Conservation (phyloP, 2,797 vertebrate genomes). For the Arrhamphus sclerolepis region DNA sequence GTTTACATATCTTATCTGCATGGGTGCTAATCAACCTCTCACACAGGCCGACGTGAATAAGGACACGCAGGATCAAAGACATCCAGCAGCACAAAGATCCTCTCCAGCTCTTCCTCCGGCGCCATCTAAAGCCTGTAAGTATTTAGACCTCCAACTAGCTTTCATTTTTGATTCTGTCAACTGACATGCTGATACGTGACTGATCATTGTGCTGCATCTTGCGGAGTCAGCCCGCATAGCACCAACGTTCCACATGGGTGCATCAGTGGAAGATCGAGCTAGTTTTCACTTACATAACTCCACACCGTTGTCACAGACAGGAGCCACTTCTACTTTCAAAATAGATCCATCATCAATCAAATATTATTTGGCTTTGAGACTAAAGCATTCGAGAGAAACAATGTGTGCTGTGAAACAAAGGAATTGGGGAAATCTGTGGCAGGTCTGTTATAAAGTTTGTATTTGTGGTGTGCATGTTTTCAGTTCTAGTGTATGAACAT, state of each 20-base stretch:
- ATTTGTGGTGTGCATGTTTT: slow-evolving; percentile 25
- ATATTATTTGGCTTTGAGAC: slow-evolving; percentile 31
- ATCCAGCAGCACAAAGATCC: slow-evolving; percentile 26
- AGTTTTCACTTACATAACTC: slow-evolving; percentile 57
- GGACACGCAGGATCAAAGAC: slow-evolving; percentile 33
- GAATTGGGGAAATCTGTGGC: slow-evolving; percentile 7
- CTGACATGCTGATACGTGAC: slow-evolving; percentile 33
- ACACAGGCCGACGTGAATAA: slow-evolving; percentile 11
- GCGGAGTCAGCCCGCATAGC: slow-evolving; percentile 31
- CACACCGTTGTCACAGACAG: slow-evolving; percentile 35
- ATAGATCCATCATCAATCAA: slow-evolving; percentile 40
- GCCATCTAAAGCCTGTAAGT: slow-evolving; percentile 21
- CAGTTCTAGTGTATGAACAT: slow-evolving; percentile 29
- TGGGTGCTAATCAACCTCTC: slow-evolving; percentile 18
- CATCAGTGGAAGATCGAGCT: slow-evolving; percentile 58
- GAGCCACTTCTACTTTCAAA: slow-evolving; percentile 40
- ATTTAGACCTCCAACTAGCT: slow-evolving; percentile 18
- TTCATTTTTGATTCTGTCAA: slow-evolving; percentile 45
- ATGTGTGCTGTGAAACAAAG: slow-evolving; percentile 21
- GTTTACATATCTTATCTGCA: slow-evolving; percentile 15
- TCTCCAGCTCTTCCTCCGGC: slow-evolving; percentile 20
- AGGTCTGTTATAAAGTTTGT: slow-evolving; percentile 17
- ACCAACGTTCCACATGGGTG: slow-evolving; percentile 45
- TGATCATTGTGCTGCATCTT: slow-evolving; percentile 40
- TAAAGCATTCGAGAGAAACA: slow-evolving; percentile 19